Evolutionary conservation across 2,797 vertebrate genomes (phyloP), one percentile per base, ranked within the genome.

Genomic region (Enteromius treurensis): DNA sequence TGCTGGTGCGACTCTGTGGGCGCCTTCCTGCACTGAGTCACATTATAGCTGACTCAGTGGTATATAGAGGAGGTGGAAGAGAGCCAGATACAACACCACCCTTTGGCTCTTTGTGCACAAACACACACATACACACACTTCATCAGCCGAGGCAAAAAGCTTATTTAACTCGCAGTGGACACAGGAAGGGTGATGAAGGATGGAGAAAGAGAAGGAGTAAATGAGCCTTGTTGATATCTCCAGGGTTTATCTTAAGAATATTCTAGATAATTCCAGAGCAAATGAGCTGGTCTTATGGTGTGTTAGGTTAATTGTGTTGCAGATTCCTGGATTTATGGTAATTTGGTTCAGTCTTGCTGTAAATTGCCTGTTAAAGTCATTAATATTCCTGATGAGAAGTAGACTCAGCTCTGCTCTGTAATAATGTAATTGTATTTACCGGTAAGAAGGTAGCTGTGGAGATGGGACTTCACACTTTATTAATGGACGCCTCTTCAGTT

Each of bases 21-120:
- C 78, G 77, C 84, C 82, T 87, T 89, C 88, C 88, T 89, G 88
- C 78, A 49, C 86, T 86, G 77, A 85, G 84, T 87, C 84, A 84
- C 71, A 85, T 83, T 89, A 71, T 62, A 81, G 87, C 87, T 88
- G 87, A 89, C 86, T 89, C 88, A 86, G 87, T 87, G 58, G 73
- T 81, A 81, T 77, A 58, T 78, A 86, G 84, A 85, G 80, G 80
- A 87, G 87, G 86, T 88, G 88, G 87, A 88, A 53, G 64, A 78
- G 51, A 77, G 86, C 86, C 87, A 89, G 82, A 37, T 73, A 75
- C 78, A 80, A 84, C 86, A 85, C 84, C 82, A 80, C 86, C 79
- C 86, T 87, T 84, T 73, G 73, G 81, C 82, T 71, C 70, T 82
- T 69, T 67, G 64, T 70, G 55, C 84, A 69, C 78, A 80, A 19